Conservation (phyloP, 2,797 vertebrate genomes). For the Chelon labrosus region DNA sequence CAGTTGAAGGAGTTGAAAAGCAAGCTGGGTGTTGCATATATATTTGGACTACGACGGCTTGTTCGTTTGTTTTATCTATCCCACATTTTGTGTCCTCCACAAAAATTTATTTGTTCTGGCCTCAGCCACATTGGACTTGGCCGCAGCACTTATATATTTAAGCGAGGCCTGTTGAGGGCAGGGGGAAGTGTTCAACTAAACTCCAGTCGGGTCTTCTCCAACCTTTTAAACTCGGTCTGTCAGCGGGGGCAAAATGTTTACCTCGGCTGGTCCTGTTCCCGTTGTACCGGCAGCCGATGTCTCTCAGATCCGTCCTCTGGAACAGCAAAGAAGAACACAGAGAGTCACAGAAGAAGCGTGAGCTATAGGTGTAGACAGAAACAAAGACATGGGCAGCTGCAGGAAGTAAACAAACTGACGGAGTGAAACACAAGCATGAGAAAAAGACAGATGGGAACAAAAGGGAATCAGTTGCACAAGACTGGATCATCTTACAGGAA, state of each 20-base stretch:
- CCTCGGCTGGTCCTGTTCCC: constrained; percentile 84
- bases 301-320: constrained; percentile 75
- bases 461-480: constrained; percentile 58
- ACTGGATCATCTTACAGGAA: constrained; percentile 79
- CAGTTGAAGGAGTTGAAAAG: constrained; percentile 62
- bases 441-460: constrained; percentile 58
- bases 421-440: constrained; percentile 17
- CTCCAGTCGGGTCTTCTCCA: constrained; percentile 54
- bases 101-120: constrained; percentile 76
- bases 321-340: constrained; percentile 43
- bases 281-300: constrained; percentile 58
- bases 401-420: constrained; percentile 49
- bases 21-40: constrained; percentile 70
- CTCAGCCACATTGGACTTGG: constrained; percentile 57
- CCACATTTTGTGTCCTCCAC: constrained; percentile 64
- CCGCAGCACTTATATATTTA: constrained; percentile 66
- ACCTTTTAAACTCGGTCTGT: constrained; percentile 65
- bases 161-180: constrained; percentile 65
- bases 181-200: constrained; percentile 68
- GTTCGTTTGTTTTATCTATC: constrained; percentile 79
- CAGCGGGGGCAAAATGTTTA: constrained; percentile 68
- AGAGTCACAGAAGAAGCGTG: constrained; percentile 25
- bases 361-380: constrained; percentile 20
- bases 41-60: constrained; percentile 71
- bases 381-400: constrained; percentile 21